phyloP scores from a whole-genome alignment of 2,888 invertebrate species.

The Leptinotarsa rubiginosa region DNA sequence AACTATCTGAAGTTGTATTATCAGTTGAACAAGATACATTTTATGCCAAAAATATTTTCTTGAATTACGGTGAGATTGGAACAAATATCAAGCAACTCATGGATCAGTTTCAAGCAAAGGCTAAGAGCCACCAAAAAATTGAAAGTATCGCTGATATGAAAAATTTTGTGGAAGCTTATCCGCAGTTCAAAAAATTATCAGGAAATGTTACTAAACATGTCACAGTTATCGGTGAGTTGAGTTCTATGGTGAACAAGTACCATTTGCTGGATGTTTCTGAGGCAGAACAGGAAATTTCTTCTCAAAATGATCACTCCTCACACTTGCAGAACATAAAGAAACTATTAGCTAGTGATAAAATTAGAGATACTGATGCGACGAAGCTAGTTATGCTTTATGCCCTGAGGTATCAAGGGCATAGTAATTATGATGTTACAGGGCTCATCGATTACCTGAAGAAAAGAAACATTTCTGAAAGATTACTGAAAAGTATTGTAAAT shows the following conservation, averaged over 20 bases:
- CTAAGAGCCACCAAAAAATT: slow-evolving; percentile 95
- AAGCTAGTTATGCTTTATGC: slow-evolving; percentile 94
- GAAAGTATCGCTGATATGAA: slow-evolving; percentile 99
- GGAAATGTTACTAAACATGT: slow-evolving; percentile 98
- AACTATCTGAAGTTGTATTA: slow-evolving; percentile 73
- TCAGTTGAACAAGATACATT: slow-evolving; percentile 97
- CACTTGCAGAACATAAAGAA: slow-evolving; percentile 83
- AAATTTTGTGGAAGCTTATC: slow-evolving; percentile 96
- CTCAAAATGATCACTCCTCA: slow-evolving; percentile 84
- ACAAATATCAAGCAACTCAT: slow-evolving; percentile 96
- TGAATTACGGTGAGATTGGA: slow-evolving; percentile 99
- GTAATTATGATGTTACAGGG: slow-evolving; percentile 83
- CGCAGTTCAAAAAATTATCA: slow-evolving; percentile 96
- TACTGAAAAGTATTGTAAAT: slow-evolving; percentile 71
- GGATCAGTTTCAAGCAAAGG: slow-evolving; percentile 93
- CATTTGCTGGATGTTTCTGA: slow-evolving; percentile 91
- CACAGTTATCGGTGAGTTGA: slow-evolving; percentile 95
- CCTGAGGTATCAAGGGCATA: slow-evolving; percentile 91
- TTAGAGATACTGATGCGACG: slow-evolving; percentile 83
- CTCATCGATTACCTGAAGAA: slow-evolving; percentile 80
- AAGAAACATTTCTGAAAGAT: slow-evolving; percentile 76
- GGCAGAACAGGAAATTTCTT: slow-evolving; percentile 92
- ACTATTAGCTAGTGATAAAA: slow-evolving; percentile 78
- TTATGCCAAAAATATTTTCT: slow-evolving; percentile 92
- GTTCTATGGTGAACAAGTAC: slow-evolving; percentile 81